Evolutionary conservation across 2,888 invertebrate species (phyloP).

Genomic region (Synergus umbraculus): DNA sequence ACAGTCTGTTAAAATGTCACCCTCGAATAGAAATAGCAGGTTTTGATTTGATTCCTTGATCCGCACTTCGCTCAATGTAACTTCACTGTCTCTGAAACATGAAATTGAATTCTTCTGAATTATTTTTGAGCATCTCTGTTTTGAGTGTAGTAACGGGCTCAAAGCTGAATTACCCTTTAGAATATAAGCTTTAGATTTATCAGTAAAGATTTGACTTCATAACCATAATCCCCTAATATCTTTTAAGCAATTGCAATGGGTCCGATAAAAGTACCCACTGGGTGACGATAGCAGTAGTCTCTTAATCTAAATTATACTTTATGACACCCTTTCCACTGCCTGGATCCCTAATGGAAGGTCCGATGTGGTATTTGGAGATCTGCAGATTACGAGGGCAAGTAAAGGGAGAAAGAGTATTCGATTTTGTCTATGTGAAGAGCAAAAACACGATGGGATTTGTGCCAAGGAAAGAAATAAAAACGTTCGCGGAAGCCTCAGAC

Average conservation of each 20-base stretch:
- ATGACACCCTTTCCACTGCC: slow-evolving; percentile 26
- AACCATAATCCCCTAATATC: not conserved
- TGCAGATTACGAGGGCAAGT: slow-evolving; percentile 21
- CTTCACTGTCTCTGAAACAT: slow-evolving; percentile 64
- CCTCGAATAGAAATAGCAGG: slow-evolving; percentile 71
- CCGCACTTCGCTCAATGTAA: slow-evolving; percentile 70
- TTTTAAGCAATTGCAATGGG: slow-evolving; percentile 7
- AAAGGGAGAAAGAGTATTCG: slow-evolving; percentile 21
- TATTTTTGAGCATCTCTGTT: too few species aligned
- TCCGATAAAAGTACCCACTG: slow-evolving; percentile 5
- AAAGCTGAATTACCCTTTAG: too few species aligned
- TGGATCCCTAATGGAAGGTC: slow-evolving; percentile 28
- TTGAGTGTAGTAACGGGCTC: too few species aligned
- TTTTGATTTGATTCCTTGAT: slow-evolving; percentile 61
- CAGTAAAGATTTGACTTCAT: slow-evolving; percentile 23
- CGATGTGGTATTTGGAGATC: slow-evolving; percentile 33
- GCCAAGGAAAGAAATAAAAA: slow-evolving; percentile 38
- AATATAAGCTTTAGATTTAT: not conserved
- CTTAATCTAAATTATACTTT: slow-evolving; percentile 39
- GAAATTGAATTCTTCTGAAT: not conserved
- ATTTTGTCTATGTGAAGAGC: slow-evolving; percentile 32
- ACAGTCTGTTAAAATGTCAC: slow-evolving; percentile 69
- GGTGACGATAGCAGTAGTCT: slow-evolving; percentile 17
- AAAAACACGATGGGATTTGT: slow-evolving; percentile 40
- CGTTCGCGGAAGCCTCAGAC: slow-evolving; percentile 28